Evolutionary conservation across 1,140 invertebrate species (phyloP), one percentile per base, ranked within the genome.

Genomic region (Oedothorax gibbosus): DNA sequence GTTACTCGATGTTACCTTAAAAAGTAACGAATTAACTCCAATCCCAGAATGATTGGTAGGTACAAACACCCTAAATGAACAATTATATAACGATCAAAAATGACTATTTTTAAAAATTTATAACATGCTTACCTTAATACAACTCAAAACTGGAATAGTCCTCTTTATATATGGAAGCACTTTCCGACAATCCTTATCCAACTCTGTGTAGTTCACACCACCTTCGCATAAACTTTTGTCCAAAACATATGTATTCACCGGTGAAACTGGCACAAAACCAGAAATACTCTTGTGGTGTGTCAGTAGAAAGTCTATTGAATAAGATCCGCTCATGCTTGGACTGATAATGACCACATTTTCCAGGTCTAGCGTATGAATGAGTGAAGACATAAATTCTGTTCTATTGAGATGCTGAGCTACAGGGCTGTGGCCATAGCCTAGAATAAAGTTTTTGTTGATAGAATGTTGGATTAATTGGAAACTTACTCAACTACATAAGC

Each of bases 271-370:
- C 0, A 92, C 86, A 79, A 88, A 91, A 11, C 89, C 91, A 56
- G 65, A 71, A 10, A 89, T 71, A 21, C 86, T 85, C 18, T 89
- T 77, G n/a, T 78, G 80, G 57, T 88, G 65, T 18, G 88, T 83
- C 50, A 89, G 86, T 12, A 92, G 72, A 87, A 89, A 90, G 0
- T 89, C 89, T 7, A 91, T 85, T 14, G 90, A 88, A 86, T 89
- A 92, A 3, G 73, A 57, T 11, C 91, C 91, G 88, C 91, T 91
- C 90, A 91, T 91, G 0, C 91, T 91, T 0, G 91, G 91, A 71
- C 89, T 90, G 12, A 92, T 86, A 35, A 92, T 87, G 0, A 91
- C 88, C 14, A 90, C 89, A 18, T 86, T 85, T n/a, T 75, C 86
- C 65, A 90, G 64, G 14, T 87, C 84, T 15, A 89, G 21, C 5